Conservation (phyloP, 2,888 invertebrate genomes). For the Escarpia spicata region DNA sequence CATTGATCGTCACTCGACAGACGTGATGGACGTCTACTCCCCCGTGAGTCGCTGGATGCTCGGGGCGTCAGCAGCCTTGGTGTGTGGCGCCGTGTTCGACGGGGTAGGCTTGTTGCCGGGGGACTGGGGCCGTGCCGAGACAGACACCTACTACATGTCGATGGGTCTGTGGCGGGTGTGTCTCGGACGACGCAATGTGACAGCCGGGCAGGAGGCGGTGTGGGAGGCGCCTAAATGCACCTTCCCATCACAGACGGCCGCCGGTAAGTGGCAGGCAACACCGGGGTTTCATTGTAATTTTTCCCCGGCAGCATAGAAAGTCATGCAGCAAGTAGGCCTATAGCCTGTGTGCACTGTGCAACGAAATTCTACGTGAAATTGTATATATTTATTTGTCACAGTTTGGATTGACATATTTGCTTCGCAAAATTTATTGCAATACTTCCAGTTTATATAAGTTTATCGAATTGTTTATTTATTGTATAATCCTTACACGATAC, state of each 20-base stretch:
- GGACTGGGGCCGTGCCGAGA: background rate
- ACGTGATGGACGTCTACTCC: background rate
- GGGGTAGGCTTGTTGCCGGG: background rate
- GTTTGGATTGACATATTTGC: too few species aligned
- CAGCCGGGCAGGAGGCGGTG: background rate
- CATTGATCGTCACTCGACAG: background rate
- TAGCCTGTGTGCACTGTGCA: too few species aligned
- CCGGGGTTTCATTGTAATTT: background rate
- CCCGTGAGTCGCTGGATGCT: background rate
- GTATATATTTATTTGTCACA: too few species aligned
- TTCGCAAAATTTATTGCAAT: too few species aligned
- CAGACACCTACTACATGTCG: background rate
- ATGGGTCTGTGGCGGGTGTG: background rate
- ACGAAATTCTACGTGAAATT: too few species aligned
- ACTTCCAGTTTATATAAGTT: too few species aligned
- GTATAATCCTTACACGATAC: too few species aligned
- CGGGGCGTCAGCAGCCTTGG: background rate
- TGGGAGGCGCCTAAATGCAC: background rate
- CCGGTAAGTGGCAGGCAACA: background rate
- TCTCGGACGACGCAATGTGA: background rate
- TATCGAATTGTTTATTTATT: too few species aligned
- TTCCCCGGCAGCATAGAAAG: background rate
- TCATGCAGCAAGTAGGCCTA: background rate
- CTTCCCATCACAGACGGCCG: constrained; percentile 7
- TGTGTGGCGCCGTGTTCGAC: background rate